phyloP scores from a whole-genome alignment of 2,888 invertebrate species.

The Unio pictorum region DNA sequence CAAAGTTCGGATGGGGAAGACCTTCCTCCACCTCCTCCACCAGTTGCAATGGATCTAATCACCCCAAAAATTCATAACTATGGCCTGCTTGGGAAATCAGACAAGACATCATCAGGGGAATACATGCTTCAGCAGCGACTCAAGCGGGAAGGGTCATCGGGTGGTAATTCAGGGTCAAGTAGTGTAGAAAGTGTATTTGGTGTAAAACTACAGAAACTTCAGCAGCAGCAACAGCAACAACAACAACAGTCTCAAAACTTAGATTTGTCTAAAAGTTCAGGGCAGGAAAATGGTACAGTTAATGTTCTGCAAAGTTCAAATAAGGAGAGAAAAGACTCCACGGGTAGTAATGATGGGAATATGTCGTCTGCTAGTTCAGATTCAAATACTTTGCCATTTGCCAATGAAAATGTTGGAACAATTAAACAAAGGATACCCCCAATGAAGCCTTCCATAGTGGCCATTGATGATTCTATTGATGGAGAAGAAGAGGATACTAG shows the following conservation, averaged over 20 bases:
- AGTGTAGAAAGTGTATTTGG: conserved; percentile 38
- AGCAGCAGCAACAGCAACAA: conserved; percentile 23
- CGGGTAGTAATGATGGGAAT: conserved; percentile 42
- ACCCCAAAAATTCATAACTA: conserved; percentile 65
- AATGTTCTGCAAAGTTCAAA: conserved; percentile 19
- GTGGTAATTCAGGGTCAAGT: conserved; percentile 24
- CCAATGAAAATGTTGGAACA: conserved; percentile 98
- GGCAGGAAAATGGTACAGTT: conserved; percentile 13
- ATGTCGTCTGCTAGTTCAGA: conserved; percentile 85
- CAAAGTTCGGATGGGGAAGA: conserved; percentile 64
- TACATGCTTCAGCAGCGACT: conserved; percentile 46
- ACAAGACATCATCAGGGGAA: conserved; percentile 39
- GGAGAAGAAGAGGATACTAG: conserved; percentile 16
- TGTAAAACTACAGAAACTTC: conserved; percentile 37
- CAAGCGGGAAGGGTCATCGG: conserved; percentile 30
- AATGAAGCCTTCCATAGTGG: conserved; percentile 62
- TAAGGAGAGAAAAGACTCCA: conserved; percentile 39
- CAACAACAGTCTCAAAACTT: conserved; percentile 21
- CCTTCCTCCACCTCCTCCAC: conserved; percentile 65
- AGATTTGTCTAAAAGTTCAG: conserved; percentile 15
- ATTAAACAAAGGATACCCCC: conserved; percentile 84
- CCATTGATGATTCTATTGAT: conserved; percentile 40
- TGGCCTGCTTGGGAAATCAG: conserved; percentile 57
- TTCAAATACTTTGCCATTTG: conserved; percentile 90
- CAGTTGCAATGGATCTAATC: conserved; percentile 66